Conservation (phyloP, 1,140 invertebrate species). For the Brachionus koreanus region DNA sequence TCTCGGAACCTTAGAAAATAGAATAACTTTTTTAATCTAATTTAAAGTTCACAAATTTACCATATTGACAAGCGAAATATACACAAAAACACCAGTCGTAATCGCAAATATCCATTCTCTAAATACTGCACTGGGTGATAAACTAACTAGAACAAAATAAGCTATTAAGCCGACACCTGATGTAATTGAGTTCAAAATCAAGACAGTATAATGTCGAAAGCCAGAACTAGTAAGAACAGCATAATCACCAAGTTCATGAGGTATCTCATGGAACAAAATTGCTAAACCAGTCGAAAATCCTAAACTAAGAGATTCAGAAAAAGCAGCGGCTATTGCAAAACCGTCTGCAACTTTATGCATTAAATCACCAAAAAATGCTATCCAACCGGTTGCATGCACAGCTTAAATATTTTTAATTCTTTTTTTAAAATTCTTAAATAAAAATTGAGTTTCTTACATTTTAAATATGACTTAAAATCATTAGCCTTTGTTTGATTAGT, state of each 20-base stretch:
- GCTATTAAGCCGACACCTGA: neutral
- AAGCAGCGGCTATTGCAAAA: slow-evolving; percentile 61
- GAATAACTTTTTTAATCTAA: neutral
- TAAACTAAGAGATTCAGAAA: slow-evolving; percentile 50
- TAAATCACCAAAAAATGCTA: slow-evolving; percentile 60
- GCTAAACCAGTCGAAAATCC: slow-evolving; percentile 60
- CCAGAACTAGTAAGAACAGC: slow-evolving; percentile 29
- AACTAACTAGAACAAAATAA: neutral
- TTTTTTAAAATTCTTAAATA: neutral
- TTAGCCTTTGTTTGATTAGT: neutral
- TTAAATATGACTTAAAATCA: neutral
- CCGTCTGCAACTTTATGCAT: slow-evolving; percentile 62
- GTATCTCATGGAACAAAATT: slow-evolving; percentile 61
- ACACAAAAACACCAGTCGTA: slow-evolving; percentile 27
- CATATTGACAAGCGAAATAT: slow-evolving; percentile 29
- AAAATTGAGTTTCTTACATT: neutral
- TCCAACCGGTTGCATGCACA: slow-evolving; percentile 51
- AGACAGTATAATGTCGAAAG: neutral
- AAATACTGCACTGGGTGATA: neutral
- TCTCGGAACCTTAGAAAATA: neutral
- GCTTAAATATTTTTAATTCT: neutral
- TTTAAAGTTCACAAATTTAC: neutral
- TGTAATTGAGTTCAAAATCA: slow-evolving; percentile 36
- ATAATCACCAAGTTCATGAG: slow-evolving; percentile 57
- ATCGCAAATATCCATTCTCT: slow-evolving; percentile 41